These are phyloP conservation scores for Phalera bucephala DNA, from an alignment of 2,888 invertebrate species.

Conservation along the genomic window DNA sequence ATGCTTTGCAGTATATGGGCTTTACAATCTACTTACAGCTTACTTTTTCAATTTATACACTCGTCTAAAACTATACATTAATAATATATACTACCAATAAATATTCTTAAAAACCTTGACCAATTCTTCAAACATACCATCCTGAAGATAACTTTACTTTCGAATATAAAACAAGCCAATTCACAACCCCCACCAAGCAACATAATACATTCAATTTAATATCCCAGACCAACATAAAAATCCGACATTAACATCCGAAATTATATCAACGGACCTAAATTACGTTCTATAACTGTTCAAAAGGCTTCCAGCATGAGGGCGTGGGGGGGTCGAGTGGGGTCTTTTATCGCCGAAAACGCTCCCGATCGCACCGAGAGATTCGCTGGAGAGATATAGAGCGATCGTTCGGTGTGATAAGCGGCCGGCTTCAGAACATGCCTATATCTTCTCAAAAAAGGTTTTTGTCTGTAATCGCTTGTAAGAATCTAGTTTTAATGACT, in stretches of 20 bases:
- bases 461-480: slow-evolving; percentile 53
- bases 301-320: slow-evolving; percentile 13
- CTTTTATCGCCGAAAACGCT: slow-evolving; percentile 63
- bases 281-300: slow-evolving; percentile 36
- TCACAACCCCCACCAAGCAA: no score
- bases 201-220: no score
- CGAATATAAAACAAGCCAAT: no score
- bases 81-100: no score
- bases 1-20: no score
- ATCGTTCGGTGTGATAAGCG: slow-evolving; percentile 51
- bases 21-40: no score
- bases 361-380: slow-evolving; percentile 52
- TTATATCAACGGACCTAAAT: slow-evolving; percentile 7
- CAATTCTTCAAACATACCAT: no score
- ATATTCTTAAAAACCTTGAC: no score
- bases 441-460: slow-evolving; percentile 66
- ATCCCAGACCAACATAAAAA: slow-evolving; percentile 7
- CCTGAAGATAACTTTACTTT: no score
- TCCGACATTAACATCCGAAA: slow-evolving; percentile 9
- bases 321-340: slow-evolving; percentile 30
- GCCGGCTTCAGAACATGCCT: slow-evolving; percentile 50
- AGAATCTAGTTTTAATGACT: slow-evolving; percentile 65
- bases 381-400: slow-evolving; percentile 49
- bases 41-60: no score
- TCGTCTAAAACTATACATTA: no score